These are phyloP conservation scores for Orestias chungarensis DNA, from an alignment of 2,797 vertebrate genomes.

Conservation along the genomic window DNA sequence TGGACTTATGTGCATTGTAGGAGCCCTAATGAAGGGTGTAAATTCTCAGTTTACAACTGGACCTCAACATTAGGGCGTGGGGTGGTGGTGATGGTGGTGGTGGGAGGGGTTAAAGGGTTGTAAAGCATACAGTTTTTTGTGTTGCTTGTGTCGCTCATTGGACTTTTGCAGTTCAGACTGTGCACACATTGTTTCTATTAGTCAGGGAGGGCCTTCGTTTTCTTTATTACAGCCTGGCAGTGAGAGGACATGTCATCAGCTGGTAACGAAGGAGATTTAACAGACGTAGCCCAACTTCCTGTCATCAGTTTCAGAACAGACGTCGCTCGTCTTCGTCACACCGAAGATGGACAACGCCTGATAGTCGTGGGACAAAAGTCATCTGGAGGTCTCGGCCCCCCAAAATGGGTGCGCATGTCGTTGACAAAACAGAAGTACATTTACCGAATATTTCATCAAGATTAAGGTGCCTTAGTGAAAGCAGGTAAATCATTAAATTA, in stretches of 20 bases:
- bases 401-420: conserved; percentile 7
- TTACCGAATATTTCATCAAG: not conserved
- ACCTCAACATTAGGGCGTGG: conserved; percentile 77
- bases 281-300: conserved; percentile 74
- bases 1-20: conserved; percentile 88
- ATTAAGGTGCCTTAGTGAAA: not conserved
- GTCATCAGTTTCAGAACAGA: conserved; percentile 68
- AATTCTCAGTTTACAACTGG: conserved; percentile 84
- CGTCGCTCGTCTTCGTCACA: conserved; percentile 51
- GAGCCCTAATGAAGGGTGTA: conserved; percentile 86
- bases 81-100: too few relatives aligned
- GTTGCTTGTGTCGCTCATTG: conserved; percentile 80
- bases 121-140: conserved; percentile 86
- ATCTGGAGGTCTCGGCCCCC: conserved; percentile 37
- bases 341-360: conserved; percentile 37
- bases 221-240: conserved; percentile 66
- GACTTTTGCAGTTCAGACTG: conserved; percentile 77
- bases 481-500: not conserved
- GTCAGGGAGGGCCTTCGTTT: conserved; percentile 70
- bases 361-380: conserved; percentile 39
- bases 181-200: conserved; percentile 84
- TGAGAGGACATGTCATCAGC: conserved; percentile 70
- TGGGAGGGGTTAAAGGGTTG: too few relatives aligned
- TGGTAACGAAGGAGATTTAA: conserved; percentile 76
- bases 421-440: conserved; percentile 4